A percentile compares a stretch with the other conserved stretches of the same genome.
phyloP scores from a whole-genome alignment of 2,888 invertebrate genomes.

The Rutpela maculata region DNA sequence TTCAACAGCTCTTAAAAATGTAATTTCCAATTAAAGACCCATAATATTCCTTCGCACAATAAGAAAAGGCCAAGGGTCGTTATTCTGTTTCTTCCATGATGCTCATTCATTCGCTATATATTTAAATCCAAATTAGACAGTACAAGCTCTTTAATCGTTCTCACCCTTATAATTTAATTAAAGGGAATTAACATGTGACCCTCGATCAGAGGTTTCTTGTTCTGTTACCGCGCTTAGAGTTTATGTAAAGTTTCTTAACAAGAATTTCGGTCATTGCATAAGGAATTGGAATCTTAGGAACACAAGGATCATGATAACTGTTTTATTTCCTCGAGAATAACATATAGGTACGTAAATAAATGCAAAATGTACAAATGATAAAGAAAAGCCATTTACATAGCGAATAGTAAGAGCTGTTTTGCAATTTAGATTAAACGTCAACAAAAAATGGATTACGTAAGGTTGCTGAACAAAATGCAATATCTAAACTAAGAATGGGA shows the following conservation, averaged over 20 bases:
- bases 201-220: constrained; percentile 29
- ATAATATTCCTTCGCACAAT: not conserved
- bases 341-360: constrained; percentile 1
- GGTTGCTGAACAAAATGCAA: not conserved
- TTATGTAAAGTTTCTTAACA: constrained; percentile 35
- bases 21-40: not conserved
- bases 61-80: not conserved
- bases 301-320: constrained; percentile 3
- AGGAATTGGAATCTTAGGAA: constrained; percentile 7
- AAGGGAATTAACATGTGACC: constrained; percentile 40
- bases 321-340: not conserved
- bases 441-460: not conserved
- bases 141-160: constrained; percentile 41
- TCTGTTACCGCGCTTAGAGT: constrained; percentile 26
- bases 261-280: constrained; percentile 20
- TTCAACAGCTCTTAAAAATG: not conserved
- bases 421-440: not conserved
- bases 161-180: constrained; percentile 45
- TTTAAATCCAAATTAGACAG: constrained; percentile 42
- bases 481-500: too few relatives aligned
- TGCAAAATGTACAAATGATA: not conserved
- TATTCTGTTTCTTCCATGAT: not conserved
- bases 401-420: not conserved
- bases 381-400: not conserved
- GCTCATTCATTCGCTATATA: constrained; percentile 20